Percentiles rank a stretch among this genome's conserved stretches.
phyloP scores from a whole-genome alignment of 2,797 vertebrate species.

The Lateolabrax maculatus region DNA sequence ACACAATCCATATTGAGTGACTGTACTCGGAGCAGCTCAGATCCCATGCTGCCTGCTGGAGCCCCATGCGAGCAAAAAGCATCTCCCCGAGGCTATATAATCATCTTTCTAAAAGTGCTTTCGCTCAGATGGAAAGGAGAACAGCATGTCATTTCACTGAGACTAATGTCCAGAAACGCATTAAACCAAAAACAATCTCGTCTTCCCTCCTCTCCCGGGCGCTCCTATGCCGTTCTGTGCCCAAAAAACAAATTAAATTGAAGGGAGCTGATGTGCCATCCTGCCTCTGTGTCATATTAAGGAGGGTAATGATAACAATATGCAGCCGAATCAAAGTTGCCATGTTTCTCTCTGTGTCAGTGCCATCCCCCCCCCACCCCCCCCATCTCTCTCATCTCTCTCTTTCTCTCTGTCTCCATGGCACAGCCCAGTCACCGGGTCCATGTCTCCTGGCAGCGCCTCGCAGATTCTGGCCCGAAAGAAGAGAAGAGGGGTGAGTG shows the following conservation, averaged over 20 bases:
- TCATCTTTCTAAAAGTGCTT: slow-evolving; percentile 81
- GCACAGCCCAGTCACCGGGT: slow-evolving; percentile 91
- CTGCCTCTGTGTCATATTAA: slow-evolving; percentile 84
- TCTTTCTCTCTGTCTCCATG: slow-evolving; percentile 61
- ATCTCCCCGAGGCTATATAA: slow-evolving; percentile 75
- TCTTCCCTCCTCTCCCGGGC: slow-evolving; percentile 66
- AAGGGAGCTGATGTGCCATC: slow-evolving; percentile 81
- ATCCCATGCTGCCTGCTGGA: slow-evolving; percentile 61
- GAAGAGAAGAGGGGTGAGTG: slow-evolving; percentile 95
- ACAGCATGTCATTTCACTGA: slow-evolving; percentile 82
- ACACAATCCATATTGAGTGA: slow-evolving; percentile 82
- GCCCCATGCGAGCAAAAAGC: slow-evolving; percentile 66
- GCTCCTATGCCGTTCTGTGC: slow-evolving; percentile 65
- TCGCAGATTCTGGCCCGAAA: slow-evolving; percentile 95
- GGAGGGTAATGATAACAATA: slow-evolving; percentile 85
- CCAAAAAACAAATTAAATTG: slow-evolving; percentile 83
- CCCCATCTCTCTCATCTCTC: slow-evolving; percentile 56
- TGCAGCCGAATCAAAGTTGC: slow-evolving; percentile 82
- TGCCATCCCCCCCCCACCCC: slow-evolving; percentile 37
- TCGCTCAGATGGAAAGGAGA: slow-evolving; percentile 77
- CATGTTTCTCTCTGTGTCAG: slow-evolving; percentile 51
- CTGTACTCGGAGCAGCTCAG: slow-evolving; percentile 60
- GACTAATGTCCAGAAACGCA: slow-evolving; percentile 83
- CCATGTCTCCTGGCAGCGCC: slow-evolving; percentile 91
- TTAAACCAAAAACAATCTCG: slow-evolving; percentile 78